These are phyloP conservation scores for Acrobasis consociella DNA, from an alignment of 2,888 invertebrate species.

Conservation along the genomic window DNA sequence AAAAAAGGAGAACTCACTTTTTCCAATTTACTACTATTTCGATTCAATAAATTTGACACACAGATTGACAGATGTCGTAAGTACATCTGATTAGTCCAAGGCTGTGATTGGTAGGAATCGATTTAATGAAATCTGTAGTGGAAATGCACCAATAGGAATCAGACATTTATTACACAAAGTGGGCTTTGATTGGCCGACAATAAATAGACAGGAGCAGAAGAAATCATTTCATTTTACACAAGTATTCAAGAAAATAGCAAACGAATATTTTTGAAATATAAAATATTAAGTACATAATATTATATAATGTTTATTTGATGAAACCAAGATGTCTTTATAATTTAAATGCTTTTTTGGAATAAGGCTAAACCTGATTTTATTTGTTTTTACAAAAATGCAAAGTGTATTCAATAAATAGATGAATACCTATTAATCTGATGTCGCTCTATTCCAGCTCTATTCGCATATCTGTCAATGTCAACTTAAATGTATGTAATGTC, in stretches of 20 bases:
- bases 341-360: no score
- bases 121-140: conserved; percentile 38
- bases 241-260: no score
- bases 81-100: conserved; percentile 26
- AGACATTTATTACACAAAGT: conserved; percentile 61
- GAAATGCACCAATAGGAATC: conserved; percentile 51
- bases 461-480: conserved; percentile 24
- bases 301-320: no score
- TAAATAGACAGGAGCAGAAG: no score
- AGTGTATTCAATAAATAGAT: no score
- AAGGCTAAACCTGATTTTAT: no score
- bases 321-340: no score
- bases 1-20: conserved; percentile 50
- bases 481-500: no score
- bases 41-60: conserved; percentile 51
- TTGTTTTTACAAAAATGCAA: no score
- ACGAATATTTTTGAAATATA: not conserved
- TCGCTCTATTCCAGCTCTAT: not conserved
- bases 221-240: no score
- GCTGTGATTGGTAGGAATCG: conserved; percentile 46
- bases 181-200: conserved; percentile 46
- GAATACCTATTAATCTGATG: no score
- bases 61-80: conserved; percentile 41
- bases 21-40: conserved; percentile 43
- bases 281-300: no score